Evolutionary conservation across 2,888 invertebrate species (phyloP).

Genomic region (Leptinotarsa tumamoca): DNA sequence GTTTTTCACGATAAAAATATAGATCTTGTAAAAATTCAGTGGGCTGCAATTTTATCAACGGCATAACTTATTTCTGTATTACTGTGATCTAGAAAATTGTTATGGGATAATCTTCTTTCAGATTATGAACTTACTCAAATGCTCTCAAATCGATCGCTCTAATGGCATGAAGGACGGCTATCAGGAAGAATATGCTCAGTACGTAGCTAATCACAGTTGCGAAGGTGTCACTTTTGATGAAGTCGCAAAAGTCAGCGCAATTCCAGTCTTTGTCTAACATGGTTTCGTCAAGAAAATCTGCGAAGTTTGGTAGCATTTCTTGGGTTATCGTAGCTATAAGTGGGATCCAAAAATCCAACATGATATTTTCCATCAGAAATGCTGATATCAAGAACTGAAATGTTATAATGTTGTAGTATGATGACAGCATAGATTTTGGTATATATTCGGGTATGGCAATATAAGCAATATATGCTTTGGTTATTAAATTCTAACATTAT

Average conservation of each 20-base stretch:
- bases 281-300: constrained; percentile 50
- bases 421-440: neutral
- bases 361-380: constrained; percentile 60
- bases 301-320: constrained; percentile 47
- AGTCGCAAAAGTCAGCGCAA: constrained; percentile 46
- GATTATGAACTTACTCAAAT: constrained; percentile 47
- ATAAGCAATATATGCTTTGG: too few relatives aligned
- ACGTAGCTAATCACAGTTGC: constrained; percentile 51
- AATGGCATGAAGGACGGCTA: constrained; percentile 53
- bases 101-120: too few relatives aligned
- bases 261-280: constrained; percentile 46
- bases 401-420: neutral
- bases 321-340: constrained; percentile 54
- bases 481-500: too few relatives aligned
- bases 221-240: constrained; percentile 51
- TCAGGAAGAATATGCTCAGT: constrained; percentile 55
- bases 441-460: too few relatives aligned
- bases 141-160: constrained; percentile 52
- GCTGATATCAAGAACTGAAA: constrained; percentile 56
- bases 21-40: too few relatives aligned
- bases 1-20: too few relatives aligned
- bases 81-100: too few relatives aligned
- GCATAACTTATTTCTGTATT: too few relatives aligned
- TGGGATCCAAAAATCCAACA: constrained; percentile 63
- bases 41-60: too few relatives aligned